Base-by-base conservation (phyloP, 1,140 invertebrate genomes). In the Bathynomus jamesi region DNA sequence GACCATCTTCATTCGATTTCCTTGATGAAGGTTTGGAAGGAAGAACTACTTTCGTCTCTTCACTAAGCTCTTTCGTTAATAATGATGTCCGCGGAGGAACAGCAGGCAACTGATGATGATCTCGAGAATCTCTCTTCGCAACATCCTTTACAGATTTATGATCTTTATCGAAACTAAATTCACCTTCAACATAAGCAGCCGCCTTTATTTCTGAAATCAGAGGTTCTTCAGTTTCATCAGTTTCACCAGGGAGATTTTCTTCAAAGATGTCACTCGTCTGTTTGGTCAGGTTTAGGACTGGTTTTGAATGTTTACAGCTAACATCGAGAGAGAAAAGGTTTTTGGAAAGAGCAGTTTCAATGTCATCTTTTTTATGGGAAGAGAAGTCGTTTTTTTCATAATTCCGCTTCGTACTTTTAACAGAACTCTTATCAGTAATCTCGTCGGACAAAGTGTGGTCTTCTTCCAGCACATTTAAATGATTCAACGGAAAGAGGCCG, bases 381-480 rank as follows among this genome's bases (percentile, higher is more conserved):
- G 40, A 21, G 70, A 77, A 77, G 63, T 77, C 76, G 27, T 72
- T 70, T 40, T 77, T 77, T n/a, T 63, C 73, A 66, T 77, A 77
- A 28, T 70, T 71, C n/a, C 76, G 32, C 24, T 70, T 69, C 4
- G 66, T 67, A n/a, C 61, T 63, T 8, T 30, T n/a, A 2, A 65
- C 8, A 46, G 32, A 8, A 32, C 7, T 31, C 46, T 40, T 28
- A 21, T 65, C 10, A 4, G 17, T 27, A 31, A 24, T 28, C 70
- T 60, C 64, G 27, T 13, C 17, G 30, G 28, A 1, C n/a, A 21
- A 17, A 4, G 66, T 46, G 27, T 8, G 3, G 24, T 31, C 24
- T 5, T 74, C 75, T 21, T 32, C 28, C 2, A 70, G 31, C 28
- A 74, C 61, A 24, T 32, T 60, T 4, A 77, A 46, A 64, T 77